Evolutionary conservation across 2,113 vertebrate species (phyloP), one percentile per base, ranked within the genome.

Genomic region (Theropithecus gelada): DNA sequence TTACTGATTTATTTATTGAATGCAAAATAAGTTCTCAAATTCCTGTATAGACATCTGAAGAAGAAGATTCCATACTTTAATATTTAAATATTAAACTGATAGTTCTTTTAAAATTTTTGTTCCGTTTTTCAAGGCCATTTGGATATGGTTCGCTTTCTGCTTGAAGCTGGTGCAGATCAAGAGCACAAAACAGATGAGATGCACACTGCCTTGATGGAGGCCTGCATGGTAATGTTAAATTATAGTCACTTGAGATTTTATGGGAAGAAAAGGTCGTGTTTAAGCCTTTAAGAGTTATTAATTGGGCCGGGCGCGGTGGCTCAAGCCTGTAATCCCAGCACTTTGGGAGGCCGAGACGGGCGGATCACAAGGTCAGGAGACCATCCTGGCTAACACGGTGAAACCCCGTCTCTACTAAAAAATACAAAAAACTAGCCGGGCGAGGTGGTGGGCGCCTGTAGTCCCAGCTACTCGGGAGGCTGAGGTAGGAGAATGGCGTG

Each of bases 171-270:
- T 98, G 99, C 99, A 93, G 99, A 99, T 98, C 99, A 99, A 98
- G 99, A 99, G 97, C 99, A 99, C 97, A 99, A 99, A 99, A 99
- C 99, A 6, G 99, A 99, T 95, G 99, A 99, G 98, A 99, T 99
- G 99, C 99, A 99, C 98, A 99, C 99, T 0, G 99, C 99, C 0
- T 99, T 99, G 94, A 99, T 99, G 99, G 99, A 99, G 96, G 99
- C 99, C 96, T 99, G 99, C 99, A 99, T 99, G 99, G 99, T 99
- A 99, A 99, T 93, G 97, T 92, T 82, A 61, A 64, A 68, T 89
- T 82, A 18, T 0, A n/a, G 6, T 95, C 22, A 93, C 61, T 89
- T 82, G 20, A 94, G 72, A 89, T 94, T 94, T 95, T 81, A 25
- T 92, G 76, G 50, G 57, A 27, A 38, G 23, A 59, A 90, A 88